phyloP scores from a whole-genome alignment of 2,797 vertebrate genomes.

The Neosilurus mollespiculum region DNA sequence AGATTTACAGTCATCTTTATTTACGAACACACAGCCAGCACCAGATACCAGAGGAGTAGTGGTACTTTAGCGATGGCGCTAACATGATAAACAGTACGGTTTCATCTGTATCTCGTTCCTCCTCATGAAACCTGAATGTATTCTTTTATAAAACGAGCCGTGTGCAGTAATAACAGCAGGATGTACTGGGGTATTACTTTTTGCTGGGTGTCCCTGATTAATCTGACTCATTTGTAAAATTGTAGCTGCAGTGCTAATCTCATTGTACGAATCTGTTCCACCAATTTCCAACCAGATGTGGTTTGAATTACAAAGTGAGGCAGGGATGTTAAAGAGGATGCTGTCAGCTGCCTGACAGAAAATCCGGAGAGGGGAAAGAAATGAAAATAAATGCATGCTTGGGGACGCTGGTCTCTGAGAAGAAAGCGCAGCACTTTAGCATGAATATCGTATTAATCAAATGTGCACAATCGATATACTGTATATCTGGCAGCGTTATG shows the following conservation, averaged over 20 bases:
- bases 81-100: no score
- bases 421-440: slow-evolving; percentile 42
- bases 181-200: not conserved
- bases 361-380: not conserved
- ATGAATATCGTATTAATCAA: slow-evolving; percentile 49
- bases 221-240: slow-evolving; percentile 20
- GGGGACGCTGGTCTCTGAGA: slow-evolving; percentile 3
- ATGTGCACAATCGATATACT: slow-evolving; percentile 31
- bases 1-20: not conserved
- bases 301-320: slow-evolving; percentile 51
- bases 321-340: slow-evolving; percentile 15
- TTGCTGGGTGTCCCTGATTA: not conserved
- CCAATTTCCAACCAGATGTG: slow-evolving; percentile 52
- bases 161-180: not conserved
- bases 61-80: no score
- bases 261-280: slow-evolving; percentile 41
- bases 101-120: not conserved
- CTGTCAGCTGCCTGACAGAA: slow-evolving; percentile 24
- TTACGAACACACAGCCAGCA: not conserved
- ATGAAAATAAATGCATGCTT: not conserved
- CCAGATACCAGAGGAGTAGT: not conserved
- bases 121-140: no score
- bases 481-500: slow-evolving; percentile 21
- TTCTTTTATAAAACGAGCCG: no score
- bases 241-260: slow-evolving; percentile 20